Evolutionary conservation across 2,113 vertebrate species (phyloP).

Genomic region (Psammodynastes pulverulentus): DNA sequence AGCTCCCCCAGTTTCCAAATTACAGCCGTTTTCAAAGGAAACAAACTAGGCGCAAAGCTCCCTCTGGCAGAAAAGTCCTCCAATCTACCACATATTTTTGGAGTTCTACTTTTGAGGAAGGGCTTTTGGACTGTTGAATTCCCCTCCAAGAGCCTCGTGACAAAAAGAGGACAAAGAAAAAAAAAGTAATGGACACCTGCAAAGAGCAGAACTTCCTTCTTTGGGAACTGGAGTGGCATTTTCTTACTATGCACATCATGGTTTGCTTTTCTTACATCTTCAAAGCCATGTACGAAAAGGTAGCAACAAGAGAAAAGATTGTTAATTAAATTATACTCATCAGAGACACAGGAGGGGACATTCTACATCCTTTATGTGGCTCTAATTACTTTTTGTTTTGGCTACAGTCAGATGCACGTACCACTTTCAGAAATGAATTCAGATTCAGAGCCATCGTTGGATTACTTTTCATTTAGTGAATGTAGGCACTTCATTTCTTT

Average conservation of each 20-base stretch:
- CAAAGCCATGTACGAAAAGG: background rate
- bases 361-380: background rate
- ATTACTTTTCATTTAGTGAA: background rate
- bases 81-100: fast-evolving
- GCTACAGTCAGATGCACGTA: background rate
- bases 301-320: constrained; percentile 30
- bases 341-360: constrained; percentile 9
- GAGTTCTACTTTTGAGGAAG: constrained; percentile 62
- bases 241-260: constrained; percentile 21
- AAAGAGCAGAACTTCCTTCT: constrained; percentile 55
- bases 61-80: fast-evolving
- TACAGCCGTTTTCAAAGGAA: background rate
- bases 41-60: background rate
- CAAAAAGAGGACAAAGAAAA: constrained; percentile 66
- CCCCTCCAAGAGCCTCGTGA: constrained; percentile 59
- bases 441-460: too few relatives aligned
- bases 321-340: background rate
- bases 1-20: background rate
- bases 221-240: constrained; percentile 54
- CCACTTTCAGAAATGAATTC: background rate
- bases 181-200: constrained; percentile 62
- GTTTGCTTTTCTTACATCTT: constrained; percentile 36
- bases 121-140: constrained; percentile 58
- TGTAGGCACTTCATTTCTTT: background rate
- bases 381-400: background rate